A percentile compares a stretch with the other conserved stretches of the same genome.
These are phyloP conservation scores for Thripadectes ignobilis DNA, from an alignment of 2,797 vertebrate genomes.

Conservation along the genomic window DNA sequence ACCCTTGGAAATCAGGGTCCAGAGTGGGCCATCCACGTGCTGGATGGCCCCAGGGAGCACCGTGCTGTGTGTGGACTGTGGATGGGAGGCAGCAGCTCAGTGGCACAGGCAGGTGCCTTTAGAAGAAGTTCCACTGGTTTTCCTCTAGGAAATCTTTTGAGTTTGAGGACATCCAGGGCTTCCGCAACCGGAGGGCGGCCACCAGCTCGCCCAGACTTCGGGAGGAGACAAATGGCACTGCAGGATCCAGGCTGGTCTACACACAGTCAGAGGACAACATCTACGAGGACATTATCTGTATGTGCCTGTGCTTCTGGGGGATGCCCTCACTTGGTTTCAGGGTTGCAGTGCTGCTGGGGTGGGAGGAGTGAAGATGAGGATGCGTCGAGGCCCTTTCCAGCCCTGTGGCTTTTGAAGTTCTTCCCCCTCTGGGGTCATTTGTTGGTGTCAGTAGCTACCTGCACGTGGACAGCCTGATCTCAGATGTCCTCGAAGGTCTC, in stretches of 20 bases:
- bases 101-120: background rate
- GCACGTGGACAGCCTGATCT: background rate
- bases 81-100: background rate
- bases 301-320: slow-evolving; percentile 62
- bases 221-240: slow-evolving; percentile 72
- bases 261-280: slow-evolving; percentile 95
- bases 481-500: background rate
- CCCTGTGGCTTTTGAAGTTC: background rate
- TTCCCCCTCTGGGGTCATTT: background rate
- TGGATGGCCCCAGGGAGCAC: background rate
- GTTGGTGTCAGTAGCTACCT: background rate
- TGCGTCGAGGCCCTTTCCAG: background rate
- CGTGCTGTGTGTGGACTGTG: background rate
- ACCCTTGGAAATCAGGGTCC: background rate
- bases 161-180: slow-evolving; percentile 91
- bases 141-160: slow-evolving; percentile 95
- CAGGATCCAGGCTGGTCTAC: slow-evolving; percentile 81
- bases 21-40: background rate
- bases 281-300: slow-evolving; percentile 96
- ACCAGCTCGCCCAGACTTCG: slow-evolving; percentile 68
- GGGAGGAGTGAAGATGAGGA: background rate
- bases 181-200: slow-evolving; percentile 70
- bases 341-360: background rate
- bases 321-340: background rate
- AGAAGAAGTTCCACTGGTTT: slow-evolving; percentile 12